phyloP scores from a whole-genome alignment of 2,797 vertebrate species.

The Merluccius polli region DNA sequence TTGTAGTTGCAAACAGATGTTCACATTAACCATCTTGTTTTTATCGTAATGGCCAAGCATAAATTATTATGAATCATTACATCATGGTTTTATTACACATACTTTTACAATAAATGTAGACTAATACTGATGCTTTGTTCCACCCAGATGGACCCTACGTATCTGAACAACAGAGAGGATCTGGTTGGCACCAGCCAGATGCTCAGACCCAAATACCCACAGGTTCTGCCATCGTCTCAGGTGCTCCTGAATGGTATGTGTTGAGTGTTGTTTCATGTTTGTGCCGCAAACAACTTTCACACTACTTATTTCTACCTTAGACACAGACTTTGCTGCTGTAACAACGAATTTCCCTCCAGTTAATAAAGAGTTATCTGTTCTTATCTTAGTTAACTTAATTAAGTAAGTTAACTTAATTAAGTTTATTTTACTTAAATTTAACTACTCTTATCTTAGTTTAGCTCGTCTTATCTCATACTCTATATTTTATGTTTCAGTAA shows the following conservation, averaged over 20 bases:
- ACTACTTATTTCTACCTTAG: background rate
- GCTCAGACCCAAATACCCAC: slow-evolving; percentile 32
- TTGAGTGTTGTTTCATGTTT: background rate
- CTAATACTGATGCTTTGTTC: background rate
- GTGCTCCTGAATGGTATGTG: slow-evolving; percentile 39
- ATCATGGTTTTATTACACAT: background rate
- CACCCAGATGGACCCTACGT: slow-evolving; percentile 43
- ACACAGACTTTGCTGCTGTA: background rate
- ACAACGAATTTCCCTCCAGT: background rate
- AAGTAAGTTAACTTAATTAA: too few species aligned
- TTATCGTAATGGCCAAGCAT: background rate
- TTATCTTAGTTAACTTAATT: too few species aligned
- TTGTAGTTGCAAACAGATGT: background rate
- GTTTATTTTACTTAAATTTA: too few species aligned
- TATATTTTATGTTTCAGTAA: slow-evolving; percentile 34
- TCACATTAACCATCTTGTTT: background rate
- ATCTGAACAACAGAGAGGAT: slow-evolving; percentile 32
- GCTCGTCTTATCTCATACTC: background rate
- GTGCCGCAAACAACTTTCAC: background rate
- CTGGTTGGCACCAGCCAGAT: slow-evolving; percentile 18
- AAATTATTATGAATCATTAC: background rate
- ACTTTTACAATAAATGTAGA: background rate
- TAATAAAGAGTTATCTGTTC: background rate
- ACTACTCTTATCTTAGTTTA: too few species aligned
- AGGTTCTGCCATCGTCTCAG: slow-evolving; percentile 15